A percentile compares a stretch with the other conserved stretches of the same genome.
phyloP scores from a whole-genome alignment of 2,797 vertebrate genomes.

The Gila robusta region DNA sequence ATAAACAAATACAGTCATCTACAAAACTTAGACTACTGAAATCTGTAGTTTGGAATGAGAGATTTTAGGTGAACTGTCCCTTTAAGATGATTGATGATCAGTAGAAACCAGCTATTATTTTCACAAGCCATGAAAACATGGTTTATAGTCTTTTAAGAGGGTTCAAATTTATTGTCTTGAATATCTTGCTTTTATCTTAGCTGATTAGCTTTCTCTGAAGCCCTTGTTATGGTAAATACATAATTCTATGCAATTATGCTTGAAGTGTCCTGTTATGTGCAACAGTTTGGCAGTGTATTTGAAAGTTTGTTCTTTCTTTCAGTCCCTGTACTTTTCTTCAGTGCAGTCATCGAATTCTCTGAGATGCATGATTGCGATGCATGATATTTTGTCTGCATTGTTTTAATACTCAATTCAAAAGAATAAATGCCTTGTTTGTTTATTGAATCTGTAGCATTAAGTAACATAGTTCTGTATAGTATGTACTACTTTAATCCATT shows the following conservation, averaged over 20 bases:
- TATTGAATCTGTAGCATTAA: neutral
- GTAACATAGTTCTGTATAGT: neutral
- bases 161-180: neutral
- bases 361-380: neutral
- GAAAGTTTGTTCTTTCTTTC: neutral
- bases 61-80: neutral
- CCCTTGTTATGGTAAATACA: conserved; percentile 4
- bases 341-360: neutral
- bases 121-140: conserved; percentile 3
- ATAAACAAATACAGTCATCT: neutral
- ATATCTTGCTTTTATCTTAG: conserved; percentile 6
- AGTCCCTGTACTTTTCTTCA: neutral
- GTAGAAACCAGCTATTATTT: neutral
- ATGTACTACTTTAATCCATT: neutral
- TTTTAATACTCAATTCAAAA: neutral
- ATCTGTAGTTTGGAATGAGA: neutral
- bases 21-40: neutral
- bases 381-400: neutral
- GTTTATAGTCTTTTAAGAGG: neutral
- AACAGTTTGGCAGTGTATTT: neutral
- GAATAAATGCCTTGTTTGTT: neutral
- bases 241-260: conserved; percentile 25
- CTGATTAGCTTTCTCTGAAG: conserved; percentile 7
- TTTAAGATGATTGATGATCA: neutral
- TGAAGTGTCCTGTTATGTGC: neutral